Base-by-base conservation (phyloP, 2,797 vertebrate genomes). In the Premnoplex brunnescens region DNA sequence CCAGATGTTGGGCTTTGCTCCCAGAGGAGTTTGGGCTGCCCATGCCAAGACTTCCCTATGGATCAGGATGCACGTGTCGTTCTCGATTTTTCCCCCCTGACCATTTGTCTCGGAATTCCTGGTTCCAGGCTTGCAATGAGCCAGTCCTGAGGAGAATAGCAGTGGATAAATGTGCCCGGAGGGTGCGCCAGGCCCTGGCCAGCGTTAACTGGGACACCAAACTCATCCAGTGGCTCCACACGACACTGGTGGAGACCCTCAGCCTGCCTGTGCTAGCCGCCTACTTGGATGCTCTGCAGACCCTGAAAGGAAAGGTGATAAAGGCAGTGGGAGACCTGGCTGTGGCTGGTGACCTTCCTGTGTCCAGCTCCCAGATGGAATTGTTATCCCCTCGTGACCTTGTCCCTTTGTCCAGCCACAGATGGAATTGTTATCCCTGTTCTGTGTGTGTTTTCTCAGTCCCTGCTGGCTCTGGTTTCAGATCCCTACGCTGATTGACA, bases 251-350 rank as follows among this genome's bases (percentile, higher is more conserved):
- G 88, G 99, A 99, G 79, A 99, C 99, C 9, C 98, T 99, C 71
- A 99, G 99, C 92, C 98, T 99, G 39, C 98, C 99, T 2, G 99
- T 99, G 98, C 98, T 99, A 74, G 99, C 99, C 6, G 99, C 99
- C 5, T 99, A 99, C 97, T 95, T 99, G 95, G 99, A 99, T 60
- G 99, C 99, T 51, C 97, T 99, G 97, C 99, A 99, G 97, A 99
- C 99, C 1, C 98, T 99, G 27, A 99, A 99, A 96, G 99, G 99
- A 98, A 99, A 99, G 98, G 99, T 99, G 97, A 96, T 54, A 4
- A 48, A 59, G 5, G 74, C 46, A 32, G 14, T 10, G 30, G 14
- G 26, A 27, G 27, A 4, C 3, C 23, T 51, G 24, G 32, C 32
- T 46, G 4, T 19, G 10, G 28, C 9, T 2, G 8, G 4, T 0